Conservation (phyloP, 2,113 vertebrate genomes). For the Apeltes quadracus region DNA sequence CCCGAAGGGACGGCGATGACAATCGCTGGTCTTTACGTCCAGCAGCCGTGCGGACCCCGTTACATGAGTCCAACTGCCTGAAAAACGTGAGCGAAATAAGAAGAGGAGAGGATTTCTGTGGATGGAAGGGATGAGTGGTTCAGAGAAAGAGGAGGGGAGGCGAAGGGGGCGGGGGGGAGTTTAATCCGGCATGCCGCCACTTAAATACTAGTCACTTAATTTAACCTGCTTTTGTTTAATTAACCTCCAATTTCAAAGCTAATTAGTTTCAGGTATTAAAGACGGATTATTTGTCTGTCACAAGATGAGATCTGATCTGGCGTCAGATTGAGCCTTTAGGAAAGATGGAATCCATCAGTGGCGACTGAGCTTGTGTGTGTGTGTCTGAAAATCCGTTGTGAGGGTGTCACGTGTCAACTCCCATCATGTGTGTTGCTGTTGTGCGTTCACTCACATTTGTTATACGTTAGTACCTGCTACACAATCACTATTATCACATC, state of each 20-base stretch:
- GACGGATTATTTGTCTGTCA: slow-evolving; percentile 67
- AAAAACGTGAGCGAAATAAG: slow-evolving; percentile 43
- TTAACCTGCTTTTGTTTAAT: slow-evolving; percentile 81
- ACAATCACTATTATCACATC: slow-evolving; percentile 50
- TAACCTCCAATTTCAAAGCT: slow-evolving; percentile 79
- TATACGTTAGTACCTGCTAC: slow-evolving; percentile 44
- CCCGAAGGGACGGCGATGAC: slow-evolving; percentile 38
- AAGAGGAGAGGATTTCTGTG: slow-evolving; percentile 46
- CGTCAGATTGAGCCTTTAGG: slow-evolving; percentile 55
- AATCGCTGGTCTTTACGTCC: slow-evolving; percentile 53
- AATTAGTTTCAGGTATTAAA: slow-evolving; percentile 80
- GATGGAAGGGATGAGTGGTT: slow-evolving; percentile 57
- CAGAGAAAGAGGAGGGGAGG: slow-evolving; percentile 49
- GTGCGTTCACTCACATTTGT: slow-evolving; percentile 18
- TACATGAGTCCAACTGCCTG: slow-evolving; percentile 17
- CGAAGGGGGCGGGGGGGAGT: slow-evolving; percentile 34
- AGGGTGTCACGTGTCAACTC: slow-evolving; percentile 20
- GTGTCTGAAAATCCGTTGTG: background rate
- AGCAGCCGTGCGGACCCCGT: background rate
- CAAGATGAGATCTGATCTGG: slow-evolving; percentile 60
- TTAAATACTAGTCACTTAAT: slow-evolving; percentile 78
- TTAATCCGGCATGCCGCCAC: slow-evolving; percentile 69
- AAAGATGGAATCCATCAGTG: slow-evolving; percentile 13
- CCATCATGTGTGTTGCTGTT: slow-evolving; percentile 14
- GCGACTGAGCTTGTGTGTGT: background rate